Conservation (phyloP, 1,140 invertebrate species). For the Drosophila auraria region DNA sequence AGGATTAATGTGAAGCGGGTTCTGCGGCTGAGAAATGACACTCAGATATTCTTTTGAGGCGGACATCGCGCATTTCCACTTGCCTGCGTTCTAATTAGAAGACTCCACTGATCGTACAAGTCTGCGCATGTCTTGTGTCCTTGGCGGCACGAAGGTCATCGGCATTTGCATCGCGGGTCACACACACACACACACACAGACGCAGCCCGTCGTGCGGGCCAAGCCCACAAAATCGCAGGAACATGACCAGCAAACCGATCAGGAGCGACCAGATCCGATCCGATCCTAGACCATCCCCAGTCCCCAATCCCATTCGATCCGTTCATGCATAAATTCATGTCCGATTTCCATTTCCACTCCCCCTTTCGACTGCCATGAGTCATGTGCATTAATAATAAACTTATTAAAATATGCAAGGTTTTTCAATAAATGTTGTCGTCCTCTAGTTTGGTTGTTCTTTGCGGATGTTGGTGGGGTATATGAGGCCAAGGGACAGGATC, state of each 20-base stretch:
- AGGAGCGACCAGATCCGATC: slow-evolving; percentile 22
- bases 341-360: slow-evolving; percentile 11
- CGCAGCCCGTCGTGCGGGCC: slow-evolving; percentile 63
- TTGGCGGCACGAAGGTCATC: slow-evolving; percentile 73
- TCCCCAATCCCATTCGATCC: slow-evolving; percentile 13
- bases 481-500: neutral
- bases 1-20: slow-evolving; percentile 64
- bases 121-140: slow-evolving; percentile 49
- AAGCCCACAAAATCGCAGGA: slow-evolving; percentile 76
- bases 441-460: neutral
- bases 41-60: slow-evolving; percentile 42
- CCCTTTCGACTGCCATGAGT: slow-evolving; percentile 31
- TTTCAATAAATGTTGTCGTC: slow-evolving; percentile 39
- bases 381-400: slow-evolving; percentile 65
- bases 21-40: slow-evolving; percentile 58
- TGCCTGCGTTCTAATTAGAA: slow-evolving; percentile 69
- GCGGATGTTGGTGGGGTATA: slow-evolving; percentile 14
- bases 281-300: slow-evolving; percentile 20
- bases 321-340: slow-evolving; percentile 78
- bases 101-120: slow-evolving; percentile 10
- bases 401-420: slow-evolving; percentile 74
- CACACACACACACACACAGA: slow-evolving; percentile 5
- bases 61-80: slow-evolving; percentile 67
- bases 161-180: slow-evolving; percentile 71
- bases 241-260: slow-evolving; percentile 68